Conservation (phyloP, 1,140 invertebrate species). For the Trichonephila clavipes region DNA sequence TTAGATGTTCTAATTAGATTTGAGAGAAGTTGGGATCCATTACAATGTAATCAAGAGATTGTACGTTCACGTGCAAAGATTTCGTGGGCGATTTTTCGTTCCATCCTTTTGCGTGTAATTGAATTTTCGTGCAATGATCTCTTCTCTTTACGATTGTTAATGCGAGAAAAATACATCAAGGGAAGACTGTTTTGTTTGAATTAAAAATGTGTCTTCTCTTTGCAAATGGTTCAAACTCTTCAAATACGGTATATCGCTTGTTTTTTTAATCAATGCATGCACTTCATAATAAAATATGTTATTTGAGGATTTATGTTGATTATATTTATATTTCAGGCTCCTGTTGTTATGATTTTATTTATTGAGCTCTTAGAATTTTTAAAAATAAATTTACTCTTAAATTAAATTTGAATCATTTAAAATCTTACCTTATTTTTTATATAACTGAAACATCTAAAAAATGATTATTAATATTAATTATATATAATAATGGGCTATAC, state of each 20-base stretch:
- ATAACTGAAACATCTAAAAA: no score
- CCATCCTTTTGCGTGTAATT: conserved; percentile 26
- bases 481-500: no score
- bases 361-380: no score
- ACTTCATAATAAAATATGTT: no score
- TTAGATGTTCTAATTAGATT: conserved; percentile 2
- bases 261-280: not conserved
- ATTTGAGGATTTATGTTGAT: no score
- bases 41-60: not conserved
- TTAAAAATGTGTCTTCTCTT: not conserved
- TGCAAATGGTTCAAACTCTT: not conserved
- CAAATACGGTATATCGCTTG: not conserved
- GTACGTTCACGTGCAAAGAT: not conserved
- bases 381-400: not conserved
- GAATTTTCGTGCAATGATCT: not conserved
- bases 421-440: no score
- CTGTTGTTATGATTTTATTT: no score
- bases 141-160: not conserved
- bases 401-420: no score
- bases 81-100: conserved; percentile 7
- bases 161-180: not conserved
- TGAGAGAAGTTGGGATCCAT: conserved; percentile 1
- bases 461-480: no score
- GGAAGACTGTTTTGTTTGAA: not conserved
- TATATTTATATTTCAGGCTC: no score